phyloP scores from a whole-genome alignment of 2,113 vertebrate genomes.

The Tiliqua scincoides region DNA sequence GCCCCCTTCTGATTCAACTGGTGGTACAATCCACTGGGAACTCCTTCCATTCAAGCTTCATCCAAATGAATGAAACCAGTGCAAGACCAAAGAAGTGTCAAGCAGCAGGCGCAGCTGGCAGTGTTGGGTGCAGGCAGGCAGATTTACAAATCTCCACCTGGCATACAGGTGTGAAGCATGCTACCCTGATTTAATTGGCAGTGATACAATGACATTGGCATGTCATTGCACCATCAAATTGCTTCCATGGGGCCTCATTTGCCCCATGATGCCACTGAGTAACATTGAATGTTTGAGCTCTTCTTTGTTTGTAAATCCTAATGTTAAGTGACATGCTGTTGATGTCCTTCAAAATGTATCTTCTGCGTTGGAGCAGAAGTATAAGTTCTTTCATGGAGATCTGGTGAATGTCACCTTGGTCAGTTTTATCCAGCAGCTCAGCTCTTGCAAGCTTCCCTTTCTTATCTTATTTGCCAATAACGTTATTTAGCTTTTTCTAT shows the following conservation, averaged over 20 bases:
- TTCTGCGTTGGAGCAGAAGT: not conserved
- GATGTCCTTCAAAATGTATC: slow-evolving; percentile 7
- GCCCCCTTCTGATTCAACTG: too few relatives aligned
- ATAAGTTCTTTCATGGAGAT: not conserved
- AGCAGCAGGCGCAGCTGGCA: too few relatives aligned
- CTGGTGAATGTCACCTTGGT: slow-evolving; percentile 8
- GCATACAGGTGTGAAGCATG: too few relatives aligned
- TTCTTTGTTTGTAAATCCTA: not conserved
- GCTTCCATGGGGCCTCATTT: too few relatives aligned
- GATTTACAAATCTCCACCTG: too few relatives aligned
- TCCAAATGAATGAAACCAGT: not conserved
- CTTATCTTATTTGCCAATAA: slow-evolving; percentile 1
- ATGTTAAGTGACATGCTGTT: not conserved
- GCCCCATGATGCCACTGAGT: not conserved
- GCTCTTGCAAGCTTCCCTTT: not conserved
- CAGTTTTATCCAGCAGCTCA: not conserved
- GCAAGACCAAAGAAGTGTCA: not conserved
- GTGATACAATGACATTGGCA: too few relatives aligned
- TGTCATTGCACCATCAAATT: too few relatives aligned
- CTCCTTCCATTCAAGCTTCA: not conserved
- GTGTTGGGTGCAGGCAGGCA: too few relatives aligned
- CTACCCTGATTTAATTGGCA: too few relatives aligned
- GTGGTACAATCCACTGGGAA: not conserved
- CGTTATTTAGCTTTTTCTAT: not conserved
- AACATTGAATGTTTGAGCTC: not conserved